phyloP scores from a whole-genome alignment of 1,140 invertebrate species.

The Parapsyche elsis region DNA sequence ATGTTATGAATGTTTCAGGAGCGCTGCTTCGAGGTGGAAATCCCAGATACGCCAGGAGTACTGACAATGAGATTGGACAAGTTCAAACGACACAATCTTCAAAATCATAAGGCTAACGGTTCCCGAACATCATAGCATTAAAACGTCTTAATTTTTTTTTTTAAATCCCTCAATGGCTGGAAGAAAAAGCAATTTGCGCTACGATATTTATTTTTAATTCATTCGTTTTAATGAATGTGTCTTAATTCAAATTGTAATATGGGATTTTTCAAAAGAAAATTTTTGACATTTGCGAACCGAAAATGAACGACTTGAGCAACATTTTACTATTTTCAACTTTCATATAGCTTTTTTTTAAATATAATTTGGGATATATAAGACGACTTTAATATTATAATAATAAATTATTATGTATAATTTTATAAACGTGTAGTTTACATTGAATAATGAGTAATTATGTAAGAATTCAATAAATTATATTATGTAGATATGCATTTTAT shows the following conservation, averaged over 20 bases:
- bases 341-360: neutral
- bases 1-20: neutral
- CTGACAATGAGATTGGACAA: neutral
- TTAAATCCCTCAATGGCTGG: neutral
- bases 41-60: neutral
- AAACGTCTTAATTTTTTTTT: slow-evolving; percentile 6
- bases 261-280: neutral
- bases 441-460: too few relatives aligned
- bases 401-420: too few relatives aligned
- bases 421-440: too few relatives aligned
- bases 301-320: neutral
- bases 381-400: neutral
- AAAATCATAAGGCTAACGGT: neutral
- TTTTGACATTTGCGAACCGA: neutral
- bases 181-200: neutral
- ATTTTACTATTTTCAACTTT: neutral
- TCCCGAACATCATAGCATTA: neutral
- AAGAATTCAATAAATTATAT: too few relatives aligned
- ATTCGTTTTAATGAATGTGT: too few relatives aligned
- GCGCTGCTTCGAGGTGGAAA: neutral
- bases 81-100: neutral
- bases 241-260: neutral
- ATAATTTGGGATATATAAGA: slow-evolving; percentile 12
- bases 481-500: too few relatives aligned
- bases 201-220: too few relatives aligned